Conservation (phyloP, 2,797 vertebrate species). For the Loris lydekkerianus region DNA sequence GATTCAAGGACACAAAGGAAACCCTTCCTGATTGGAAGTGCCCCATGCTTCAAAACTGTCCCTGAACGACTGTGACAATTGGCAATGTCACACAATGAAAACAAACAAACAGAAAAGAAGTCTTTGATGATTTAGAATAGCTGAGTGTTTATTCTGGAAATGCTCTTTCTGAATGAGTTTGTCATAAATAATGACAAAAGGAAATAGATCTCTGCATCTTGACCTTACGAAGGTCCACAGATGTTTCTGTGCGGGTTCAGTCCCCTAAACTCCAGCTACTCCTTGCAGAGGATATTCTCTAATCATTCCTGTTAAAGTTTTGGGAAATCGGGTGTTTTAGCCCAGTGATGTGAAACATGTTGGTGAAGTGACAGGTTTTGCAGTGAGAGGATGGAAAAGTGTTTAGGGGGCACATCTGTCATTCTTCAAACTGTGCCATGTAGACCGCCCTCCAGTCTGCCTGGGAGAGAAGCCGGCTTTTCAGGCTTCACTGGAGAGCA, state of each 20-base stretch:
- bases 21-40: background rate
- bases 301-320: background rate
- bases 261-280: background rate
- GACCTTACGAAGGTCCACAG: background rate
- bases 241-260: background rate
- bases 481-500: background rate
- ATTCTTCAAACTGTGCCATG: too few relatives aligned
- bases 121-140: background rate
- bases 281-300: background rate
- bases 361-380: background rate
- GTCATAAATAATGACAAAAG: slow-evolving; percentile 61
- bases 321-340: background rate
- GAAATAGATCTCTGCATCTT: slow-evolving; percentile 44
- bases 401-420: background rate
- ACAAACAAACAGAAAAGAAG: background rate
- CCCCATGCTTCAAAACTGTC: fast-evolving
- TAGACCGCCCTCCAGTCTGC: background rate
- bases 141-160: slow-evolving; percentile 43
- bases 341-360: background rate
- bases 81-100: background rate
- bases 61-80: background rate
- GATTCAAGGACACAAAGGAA: background rate
- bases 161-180: background rate
- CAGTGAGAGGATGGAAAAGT: background rate
- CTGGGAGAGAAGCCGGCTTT: background rate